Percentiles rank a stretch among this genome's conserved stretches.
These are phyloP conservation scores for Toxostoma redivivum DNA, from an alignment of 2,113 vertebrate species.

Conservation along the genomic window DNA sequence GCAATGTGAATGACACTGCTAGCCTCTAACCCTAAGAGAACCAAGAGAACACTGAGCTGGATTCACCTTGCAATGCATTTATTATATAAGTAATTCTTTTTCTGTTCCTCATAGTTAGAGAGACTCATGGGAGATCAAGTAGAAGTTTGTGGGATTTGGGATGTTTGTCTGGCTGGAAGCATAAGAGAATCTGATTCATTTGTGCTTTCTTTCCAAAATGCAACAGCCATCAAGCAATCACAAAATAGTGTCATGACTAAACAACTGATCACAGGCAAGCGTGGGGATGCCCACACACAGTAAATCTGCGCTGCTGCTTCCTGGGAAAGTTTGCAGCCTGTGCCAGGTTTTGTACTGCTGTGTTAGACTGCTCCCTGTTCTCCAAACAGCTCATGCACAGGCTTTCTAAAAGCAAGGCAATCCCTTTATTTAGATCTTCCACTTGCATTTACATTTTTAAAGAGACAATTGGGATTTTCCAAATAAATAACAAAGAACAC, in stretches of 20 bases:
- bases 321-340: neutral
- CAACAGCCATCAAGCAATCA: neutral
- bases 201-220: neutral
- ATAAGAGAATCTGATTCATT: neutral
- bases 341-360: neutral
- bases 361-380: constrained; percentile 3
- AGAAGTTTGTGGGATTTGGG: neutral
- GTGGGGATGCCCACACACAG: neutral
- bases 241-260: neutral
- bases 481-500: neutral
- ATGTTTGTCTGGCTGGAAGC: neutral
- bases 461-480: neutral
- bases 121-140: neutral
- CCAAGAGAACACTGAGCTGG: neutral
- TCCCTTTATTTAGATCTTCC: neutral
- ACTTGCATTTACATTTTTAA: neutral
- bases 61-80: neutral
- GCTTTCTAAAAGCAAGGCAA: neutral
- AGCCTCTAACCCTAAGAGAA: neutral
- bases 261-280: neutral
- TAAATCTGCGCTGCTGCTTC: neutral
- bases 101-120: neutral
- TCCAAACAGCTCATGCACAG: neutral
- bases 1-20: neutral
- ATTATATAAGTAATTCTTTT: neutral